Evolutionary conservation across 2,113 vertebrate genomes (phyloP), one percentile per base, ranked within the genome.

Genomic region (Uria lomvia): DNA sequence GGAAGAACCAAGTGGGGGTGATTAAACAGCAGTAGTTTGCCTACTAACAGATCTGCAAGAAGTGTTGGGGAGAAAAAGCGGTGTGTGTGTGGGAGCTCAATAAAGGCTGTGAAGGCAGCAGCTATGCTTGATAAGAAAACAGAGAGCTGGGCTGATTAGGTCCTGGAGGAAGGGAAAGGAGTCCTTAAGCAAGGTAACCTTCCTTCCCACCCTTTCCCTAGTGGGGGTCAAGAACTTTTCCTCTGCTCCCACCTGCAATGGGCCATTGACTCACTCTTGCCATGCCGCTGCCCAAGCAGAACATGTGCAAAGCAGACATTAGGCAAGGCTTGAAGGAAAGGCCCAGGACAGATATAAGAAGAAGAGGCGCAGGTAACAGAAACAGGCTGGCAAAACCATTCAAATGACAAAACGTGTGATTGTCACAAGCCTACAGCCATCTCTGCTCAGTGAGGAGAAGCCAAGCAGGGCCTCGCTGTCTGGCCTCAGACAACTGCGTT

Each of bases 191-290:
- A 86, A 50, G 32, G 36, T 43, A 38, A 80, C n/a, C 16, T 70
- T 75, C 17, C 19, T 9, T 43, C 36, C 29, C 17, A 12, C 17
- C 6, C 0, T 70, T 47, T 68, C 23, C 13, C 8, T 67, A 17
- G 30, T 6, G 3, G 30, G 42, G 14, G 42, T 11, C 42, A 70
- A 30, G 20, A 70, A 23, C 16, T 80, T 75, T 26, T 70, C 11
- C 23, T 15, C 17, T 68, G 29, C 8, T 56, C 6, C 26, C 19
- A 27, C 19, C 55, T 52, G 49, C 17, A 50, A 32, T 2, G 34
- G 34, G 17, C 24, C 80, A 47, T 40, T 0, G 3, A 26, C 10
- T 17, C 1, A 0, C 27, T 82, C 23, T 13, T 88, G 38, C 58
- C 14, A 11, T 58, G 32, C 9, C 32, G 8, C 62, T 12, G 5